phyloP scores from a whole-genome alignment of 2,888 invertebrate genomes.

The Entomobrya proxima region DNA sequence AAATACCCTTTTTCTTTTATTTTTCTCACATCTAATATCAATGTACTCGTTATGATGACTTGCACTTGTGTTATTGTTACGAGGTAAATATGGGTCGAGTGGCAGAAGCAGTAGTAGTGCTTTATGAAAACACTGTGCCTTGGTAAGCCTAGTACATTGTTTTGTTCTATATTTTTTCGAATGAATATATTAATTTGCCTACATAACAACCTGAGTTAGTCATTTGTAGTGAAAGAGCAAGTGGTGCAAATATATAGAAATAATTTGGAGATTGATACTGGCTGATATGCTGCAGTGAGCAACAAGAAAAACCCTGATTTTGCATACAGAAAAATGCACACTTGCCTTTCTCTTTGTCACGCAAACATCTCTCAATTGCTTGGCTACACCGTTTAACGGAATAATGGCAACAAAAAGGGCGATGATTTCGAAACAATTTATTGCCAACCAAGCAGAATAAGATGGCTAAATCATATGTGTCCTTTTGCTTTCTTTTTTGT shows the following conservation, averaged over 20 bases:
- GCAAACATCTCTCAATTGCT: constrained; percentile 19
- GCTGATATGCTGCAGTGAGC: background rate
- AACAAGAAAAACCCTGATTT: constrained; percentile 50
- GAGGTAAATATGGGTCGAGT: constrained; percentile 43
- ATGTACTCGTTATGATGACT: too few relatives aligned
- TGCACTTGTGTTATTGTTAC: background rate
- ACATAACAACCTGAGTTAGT: too few relatives aligned
- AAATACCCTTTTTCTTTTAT: background rate
- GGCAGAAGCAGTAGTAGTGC: background rate
- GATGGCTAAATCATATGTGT: background rate
- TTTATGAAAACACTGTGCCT: background rate
- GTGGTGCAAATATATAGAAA: background rate
- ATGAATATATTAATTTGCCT: too few relatives aligned
- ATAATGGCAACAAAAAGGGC: constrained; percentile 27
- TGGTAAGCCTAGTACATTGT: background rate
- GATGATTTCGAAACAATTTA: constrained; percentile 64
- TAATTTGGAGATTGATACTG: background rate
- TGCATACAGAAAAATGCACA: background rate
- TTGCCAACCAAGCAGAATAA: background rate
- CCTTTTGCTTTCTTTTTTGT: background rate
- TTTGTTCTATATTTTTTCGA: background rate
- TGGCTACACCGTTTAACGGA: background rate
- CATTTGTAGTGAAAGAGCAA: too few relatives aligned
- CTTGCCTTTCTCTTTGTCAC: constrained; percentile 19
- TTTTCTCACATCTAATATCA: background rate